A percentile compares a stretch with the other conserved stretches of the same genome.
These are phyloP conservation scores for Blastomussa wellsi DNA, from an alignment of 92 coral and sea anemone species.

Conservation along the genomic window DNA sequence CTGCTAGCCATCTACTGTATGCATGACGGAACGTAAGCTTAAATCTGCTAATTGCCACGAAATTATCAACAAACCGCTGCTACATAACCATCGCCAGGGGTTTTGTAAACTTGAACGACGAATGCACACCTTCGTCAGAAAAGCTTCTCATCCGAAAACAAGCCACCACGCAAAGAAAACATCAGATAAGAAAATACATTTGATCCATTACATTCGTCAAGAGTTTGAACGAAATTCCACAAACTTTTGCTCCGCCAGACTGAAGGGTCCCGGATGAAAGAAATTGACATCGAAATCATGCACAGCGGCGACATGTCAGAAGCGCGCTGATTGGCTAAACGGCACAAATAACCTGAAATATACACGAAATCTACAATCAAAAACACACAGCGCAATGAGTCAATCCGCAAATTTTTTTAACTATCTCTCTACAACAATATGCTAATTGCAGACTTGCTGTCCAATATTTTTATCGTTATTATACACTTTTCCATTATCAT, in stretches of 20 bases:
- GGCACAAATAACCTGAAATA: too few relatives aligned
- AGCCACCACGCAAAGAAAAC: conserved; percentile 33
- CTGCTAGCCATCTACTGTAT: conserved; percentile 78
- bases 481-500: neutral
- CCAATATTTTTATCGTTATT: neutral
- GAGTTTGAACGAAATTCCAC: conserved; percentile 36
- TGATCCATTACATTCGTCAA: conserved; percentile 20
- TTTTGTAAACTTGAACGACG: conserved; percentile 20
- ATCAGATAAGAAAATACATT: conserved; percentile 13
- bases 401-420: conserved; percentile 2
- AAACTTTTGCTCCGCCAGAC: conserved; percentile 21
- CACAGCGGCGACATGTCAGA: conserved; percentile 24
- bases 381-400: neutral
- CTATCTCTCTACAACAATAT: neutral
- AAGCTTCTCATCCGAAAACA: conserved; percentile 36
- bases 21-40: conserved; percentile 68
- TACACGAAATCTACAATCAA: too few relatives aligned
- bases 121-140: conserved; percentile 26
- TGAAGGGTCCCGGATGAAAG: conserved; percentile 47
- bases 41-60: conserved; percentile 57
- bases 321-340: conserved; percentile 27
- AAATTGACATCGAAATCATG: conserved; percentile 27
- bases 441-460: neutral
- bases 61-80: conserved; percentile 69
- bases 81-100: conserved; percentile 57